Evolutionary conservation across 2,113 vertebrate genomes (phyloP), one percentile per base, ranked within the genome.

Genomic region (Aphyosemion australe): DNA sequence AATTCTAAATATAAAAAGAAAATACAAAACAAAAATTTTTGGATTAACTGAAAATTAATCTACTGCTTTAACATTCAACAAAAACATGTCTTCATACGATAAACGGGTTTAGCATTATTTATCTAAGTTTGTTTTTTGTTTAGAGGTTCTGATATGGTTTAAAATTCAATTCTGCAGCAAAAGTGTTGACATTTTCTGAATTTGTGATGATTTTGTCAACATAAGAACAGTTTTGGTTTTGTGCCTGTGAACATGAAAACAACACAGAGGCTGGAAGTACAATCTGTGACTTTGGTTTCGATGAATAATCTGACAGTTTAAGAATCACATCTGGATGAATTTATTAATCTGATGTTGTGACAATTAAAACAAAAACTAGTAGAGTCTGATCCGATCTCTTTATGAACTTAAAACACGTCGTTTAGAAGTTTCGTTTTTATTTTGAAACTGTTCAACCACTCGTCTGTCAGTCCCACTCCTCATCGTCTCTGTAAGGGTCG

Each of bases 391-490:
- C 16, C n/a, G 15, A 58, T 46, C 6, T 58, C n/a, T 19, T 65
- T 14, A 69, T 61, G 45, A 54, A 46, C 58, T 54, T 2, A 37
- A 26, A 65, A 37, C 13, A 37, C 12, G 0, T 34, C 34, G 12
- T 49, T 66, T 50, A 50, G 7, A 54, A 19, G 49, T 61, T 62
- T 21, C 39, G 43, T 68, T 6, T 43, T 50, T 68, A 42, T 12
- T 55, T 48, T 70, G 53, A 62, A 43, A 51, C 20, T 32, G 14
- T 19, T 37, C 16, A 9, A 31, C 21, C 43, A 49, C 15, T 57
- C 49, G 14, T 20, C 34, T 12, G 55, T 84, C 4, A 87, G 83
- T 94, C 91, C 95, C 95, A 99, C 26, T 98, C 97, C 65, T 96
- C 97, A 0, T 94, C 97, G 0, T 96, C 95, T 53, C 89, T 84